Percentiles rank a stretch among this genome's conserved stretches.
These are phyloP conservation scores for Ypsolopha scabrella DNA, from an alignment of 2,888 invertebrate species.

Conservation along the genomic window DNA sequence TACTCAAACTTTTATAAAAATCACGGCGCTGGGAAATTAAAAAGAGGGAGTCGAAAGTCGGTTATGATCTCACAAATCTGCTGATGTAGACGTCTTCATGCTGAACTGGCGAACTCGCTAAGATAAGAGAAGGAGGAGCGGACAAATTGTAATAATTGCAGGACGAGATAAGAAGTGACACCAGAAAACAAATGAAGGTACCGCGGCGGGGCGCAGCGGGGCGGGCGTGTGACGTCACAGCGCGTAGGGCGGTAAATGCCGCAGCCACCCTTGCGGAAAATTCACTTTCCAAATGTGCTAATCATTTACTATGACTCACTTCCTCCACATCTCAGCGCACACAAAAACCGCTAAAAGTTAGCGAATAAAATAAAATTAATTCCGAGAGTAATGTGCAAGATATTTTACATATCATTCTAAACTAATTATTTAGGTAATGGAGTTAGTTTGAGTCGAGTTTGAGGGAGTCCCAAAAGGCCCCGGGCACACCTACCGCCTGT, in stretches of 20 bases:
- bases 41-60: constrained; percentile 41
- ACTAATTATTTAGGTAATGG: constrained; percentile 7
- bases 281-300: constrained; percentile 19
- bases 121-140: constrained; percentile 64
- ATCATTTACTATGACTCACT: constrained; percentile 3
- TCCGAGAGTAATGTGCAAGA: background rate
- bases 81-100: constrained; percentile 61
- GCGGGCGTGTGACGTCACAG: constrained; percentile 46
- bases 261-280: constrained; percentile 21
- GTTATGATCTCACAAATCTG: constrained; percentile 61
- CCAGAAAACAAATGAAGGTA: constrained; percentile 69
- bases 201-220: constrained; percentile 18
- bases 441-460: constrained; percentile 8
- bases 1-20: constrained; percentile 58
- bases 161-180: constrained; percentile 68
- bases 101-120: constrained; percentile 59
- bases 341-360: background rate
- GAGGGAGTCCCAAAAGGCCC: constrained; percentile 8
- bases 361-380: background rate
- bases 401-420: constrained; percentile 4
- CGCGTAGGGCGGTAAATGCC: constrained; percentile 25
- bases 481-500: constrained; percentile 38
- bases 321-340: background rate
- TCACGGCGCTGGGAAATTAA: constrained; percentile 36
- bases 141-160: constrained; percentile 71